phyloP scores from a whole-genome alignment of 64 coral and sea anemone genomes.

The Platygyra sinensis region DNA sequence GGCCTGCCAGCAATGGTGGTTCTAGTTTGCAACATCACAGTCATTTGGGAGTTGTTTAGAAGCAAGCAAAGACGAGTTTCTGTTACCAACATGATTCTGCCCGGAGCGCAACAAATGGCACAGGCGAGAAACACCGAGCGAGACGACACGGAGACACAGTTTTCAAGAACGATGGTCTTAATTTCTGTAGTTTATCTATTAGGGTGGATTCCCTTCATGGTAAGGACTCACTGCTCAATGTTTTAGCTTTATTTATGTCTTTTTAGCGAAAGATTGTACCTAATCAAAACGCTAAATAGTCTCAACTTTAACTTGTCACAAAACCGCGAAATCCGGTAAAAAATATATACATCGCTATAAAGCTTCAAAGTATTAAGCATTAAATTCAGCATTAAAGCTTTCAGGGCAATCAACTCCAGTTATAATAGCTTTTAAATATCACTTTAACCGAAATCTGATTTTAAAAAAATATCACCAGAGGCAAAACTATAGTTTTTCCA shows the following conservation, averaged over 20 bases:
- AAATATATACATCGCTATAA: too few species aligned
- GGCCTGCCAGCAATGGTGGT: slow-evolving; percentile 56
- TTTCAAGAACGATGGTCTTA: slow-evolving; percentile 79
- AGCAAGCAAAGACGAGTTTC: slow-evolving; percentile 26
- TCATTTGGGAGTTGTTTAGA: slow-evolving; percentile 66
- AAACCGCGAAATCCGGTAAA: too few species aligned
- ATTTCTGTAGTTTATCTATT: slow-evolving; percentile 80
- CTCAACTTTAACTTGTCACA: too few species aligned
- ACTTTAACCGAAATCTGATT: too few species aligned
- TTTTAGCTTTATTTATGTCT: not conserved
- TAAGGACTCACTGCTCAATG: slow-evolving; percentile 28
- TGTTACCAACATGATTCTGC: slow-evolving; percentile 21
- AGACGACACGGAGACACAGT: slow-evolving; percentile 68
- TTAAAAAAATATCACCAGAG: too few species aligned
- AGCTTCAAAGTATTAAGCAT: too few species aligned
- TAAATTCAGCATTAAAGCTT: too few species aligned
- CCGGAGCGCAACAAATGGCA: not conserved
- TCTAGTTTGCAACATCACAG: slow-evolving; percentile 75
- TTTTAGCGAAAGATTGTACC: not conserved
- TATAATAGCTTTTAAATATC: too few species aligned
- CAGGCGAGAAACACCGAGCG: not conserved
- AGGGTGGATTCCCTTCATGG: slow-evolving; percentile 86
- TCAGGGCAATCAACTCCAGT: too few species aligned
- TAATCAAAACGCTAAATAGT: not conserved
- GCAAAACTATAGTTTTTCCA: too few species aligned